Evolutionary conservation across 2,113 vertebrate species (phyloP).

Genomic region (Stigmatopora nigra): DNA sequence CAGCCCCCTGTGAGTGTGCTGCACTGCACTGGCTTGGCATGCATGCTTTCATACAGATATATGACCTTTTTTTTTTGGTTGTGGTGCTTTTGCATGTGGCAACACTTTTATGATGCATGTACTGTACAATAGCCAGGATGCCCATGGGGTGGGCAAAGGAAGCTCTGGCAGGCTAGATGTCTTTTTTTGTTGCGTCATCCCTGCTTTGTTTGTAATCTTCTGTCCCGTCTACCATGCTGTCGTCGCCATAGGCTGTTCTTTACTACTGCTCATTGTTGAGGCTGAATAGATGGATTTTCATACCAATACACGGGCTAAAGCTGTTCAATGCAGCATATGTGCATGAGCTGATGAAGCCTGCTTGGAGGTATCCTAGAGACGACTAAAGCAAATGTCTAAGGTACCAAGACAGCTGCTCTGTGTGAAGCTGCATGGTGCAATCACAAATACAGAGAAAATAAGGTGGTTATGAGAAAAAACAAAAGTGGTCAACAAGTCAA

Average conservation of each 20-base stretch:
- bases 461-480: no score
- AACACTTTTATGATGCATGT: conserved; percentile 49
- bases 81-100: conserved; percentile 16
- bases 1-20: conserved; percentile 78
- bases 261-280: background rate
- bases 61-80: conserved; percentile 30
- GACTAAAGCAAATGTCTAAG: no score
- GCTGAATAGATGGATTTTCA: background rate
- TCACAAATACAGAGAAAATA: no score
- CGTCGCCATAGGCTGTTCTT: conserved; percentile 30
- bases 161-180: conserved; percentile 52
- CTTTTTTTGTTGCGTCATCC: conserved; percentile 38
- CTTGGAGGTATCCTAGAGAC: background rate
- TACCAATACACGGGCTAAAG: background rate
- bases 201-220: conserved; percentile 46
- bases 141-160: conserved; percentile 62
- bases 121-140: conserved; percentile 42
- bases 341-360: background rate
- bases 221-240: conserved; percentile 34
- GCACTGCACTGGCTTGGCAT: conserved; percentile 66
- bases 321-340: background rate
- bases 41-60: conserved; percentile 71
- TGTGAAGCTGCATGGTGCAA: no score
- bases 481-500: no score
- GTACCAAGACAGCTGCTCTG: no score